Conservation (phyloP, 2,888 invertebrate species). For the Ctena decussata region DNA sequence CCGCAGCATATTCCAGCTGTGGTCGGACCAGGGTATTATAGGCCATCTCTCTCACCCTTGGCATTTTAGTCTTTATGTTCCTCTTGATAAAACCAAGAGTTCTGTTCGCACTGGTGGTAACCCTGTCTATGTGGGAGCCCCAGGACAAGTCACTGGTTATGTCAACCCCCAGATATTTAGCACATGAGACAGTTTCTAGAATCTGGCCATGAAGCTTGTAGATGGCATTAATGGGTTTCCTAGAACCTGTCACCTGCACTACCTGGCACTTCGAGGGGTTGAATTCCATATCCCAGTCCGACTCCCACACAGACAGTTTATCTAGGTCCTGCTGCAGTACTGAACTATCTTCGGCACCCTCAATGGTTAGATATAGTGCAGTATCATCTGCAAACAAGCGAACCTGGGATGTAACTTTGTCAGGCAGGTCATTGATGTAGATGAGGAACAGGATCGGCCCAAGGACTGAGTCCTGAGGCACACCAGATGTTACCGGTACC, state of each 20-base stretch:
- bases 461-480: neutral
- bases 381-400: neutral
- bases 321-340: neutral
- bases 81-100: neutral
- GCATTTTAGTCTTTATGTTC: neutral
- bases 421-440: neutral
- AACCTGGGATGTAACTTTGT: neutral
- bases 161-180: neutral
- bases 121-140: neutral
- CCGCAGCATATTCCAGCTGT: slow-evolving; percentile 2
- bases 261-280: neutral
- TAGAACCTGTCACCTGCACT: neutral
- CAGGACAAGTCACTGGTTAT: neutral
- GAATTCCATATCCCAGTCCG: neutral
- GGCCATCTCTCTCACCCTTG: neutral
- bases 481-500: neutral
- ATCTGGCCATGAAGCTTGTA: neutral
- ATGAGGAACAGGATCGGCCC: neutral
- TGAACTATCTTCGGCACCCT: neutral
- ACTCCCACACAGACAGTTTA: neutral
- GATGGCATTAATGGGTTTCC: neutral
- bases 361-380: neutral
- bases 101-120: neutral
- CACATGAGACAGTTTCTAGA: neutral
- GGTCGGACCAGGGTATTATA: slow-evolving; percentile 7